Evolutionary conservation across 2,797 vertebrate genomes (phyloP).

Genomic region (Protonibea diacanthus): DNA sequence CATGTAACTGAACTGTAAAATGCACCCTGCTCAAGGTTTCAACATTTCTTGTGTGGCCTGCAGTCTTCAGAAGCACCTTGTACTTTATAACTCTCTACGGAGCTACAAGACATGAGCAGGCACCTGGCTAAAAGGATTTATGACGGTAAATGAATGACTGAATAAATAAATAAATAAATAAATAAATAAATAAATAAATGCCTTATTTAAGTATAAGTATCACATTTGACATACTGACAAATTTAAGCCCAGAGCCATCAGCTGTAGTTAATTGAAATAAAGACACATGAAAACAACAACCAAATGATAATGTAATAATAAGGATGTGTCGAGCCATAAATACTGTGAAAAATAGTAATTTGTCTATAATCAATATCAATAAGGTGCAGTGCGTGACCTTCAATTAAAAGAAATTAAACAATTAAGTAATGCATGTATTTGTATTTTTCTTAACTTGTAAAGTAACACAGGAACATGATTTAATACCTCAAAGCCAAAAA

Average conservation of each 20-base stretch:
- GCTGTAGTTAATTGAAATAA: not conserved
- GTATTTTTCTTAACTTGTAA: not conserved
- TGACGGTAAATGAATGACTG: not conserved
- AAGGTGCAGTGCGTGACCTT: not conserved
- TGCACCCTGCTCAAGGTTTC: not conserved
- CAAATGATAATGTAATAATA: not conserved
- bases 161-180: not conserved
- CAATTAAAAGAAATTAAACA: not conserved
- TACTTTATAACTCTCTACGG: conserved; percentile 24
- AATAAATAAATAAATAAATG: not conserved
- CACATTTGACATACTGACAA: not conserved
- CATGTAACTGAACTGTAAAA: conserved; percentile 8
- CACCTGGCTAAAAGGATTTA: conserved; percentile 1
- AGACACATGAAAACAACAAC: not conserved
- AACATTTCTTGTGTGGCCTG: conserved; percentile 5
- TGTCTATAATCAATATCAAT: too few species aligned
- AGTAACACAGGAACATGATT: not conserved
- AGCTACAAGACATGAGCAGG: not conserved
- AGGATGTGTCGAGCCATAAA: not conserved
- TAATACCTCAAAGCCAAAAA: not conserved
- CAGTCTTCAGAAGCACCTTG: conserved; percentile 2
- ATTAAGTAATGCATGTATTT: not conserved
- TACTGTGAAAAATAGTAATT: not conserved
- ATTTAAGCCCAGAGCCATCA: not conserved
- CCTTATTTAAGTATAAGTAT: not conserved